Percentiles rank a stretch among this genome's conserved stretches.
Conservation (phyloP, 2,888 invertebrate species). For the Ormyrus rosae region DNA sequence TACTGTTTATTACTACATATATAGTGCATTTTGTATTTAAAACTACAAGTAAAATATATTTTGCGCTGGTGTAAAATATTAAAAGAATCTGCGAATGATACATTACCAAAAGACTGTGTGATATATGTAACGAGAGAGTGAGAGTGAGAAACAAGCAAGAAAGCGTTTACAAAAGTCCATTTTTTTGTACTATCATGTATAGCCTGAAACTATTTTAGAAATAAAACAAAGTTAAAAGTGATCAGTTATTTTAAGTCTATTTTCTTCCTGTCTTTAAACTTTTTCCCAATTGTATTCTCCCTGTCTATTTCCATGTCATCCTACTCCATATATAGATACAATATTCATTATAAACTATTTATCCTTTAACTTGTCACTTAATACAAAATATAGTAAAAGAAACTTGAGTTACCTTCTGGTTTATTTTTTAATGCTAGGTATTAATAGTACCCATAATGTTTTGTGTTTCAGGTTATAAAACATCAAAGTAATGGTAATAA, state of each 20-base stretch:
- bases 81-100: slow-evolving; percentile 36
- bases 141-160: slow-evolving; percentile 39
- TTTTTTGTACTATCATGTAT: slow-evolving; percentile 69
- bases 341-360: slow-evolving; percentile 18
- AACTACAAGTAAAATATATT: slow-evolving; percentile 20
- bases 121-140: slow-evolving; percentile 37
- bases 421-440: slow-evolving; percentile 37
- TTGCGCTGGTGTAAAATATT: slow-evolving; percentile 42
- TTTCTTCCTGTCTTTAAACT: slow-evolving; percentile 59
- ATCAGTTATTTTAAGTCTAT: slow-evolving; percentile 72
- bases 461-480: slow-evolving; percentile 75
- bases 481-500: slow-evolving; percentile 74
- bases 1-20: slow-evolving; percentile 15
- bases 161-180: slow-evolving; percentile 47
- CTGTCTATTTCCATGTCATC: slow-evolving; percentile 8
- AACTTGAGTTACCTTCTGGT: slow-evolving; percentile 41
- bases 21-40: slow-evolving; percentile 37
- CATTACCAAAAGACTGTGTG: slow-evolving; percentile 13
- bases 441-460: slow-evolving; percentile 68
- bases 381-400: slow-evolving; percentile 41
- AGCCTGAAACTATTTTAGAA: slow-evolving; percentile 66
- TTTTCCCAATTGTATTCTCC: slow-evolving; percentile 56
- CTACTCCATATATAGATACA: not conserved
- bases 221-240: slow-evolving; percentile 72
- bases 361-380: slow-evolving; percentile 51